These are phyloP conservation scores for Drosophila putrida DNA, from an alignment of 2,888 invertebrate genomes.

Conservation along the genomic window DNA sequence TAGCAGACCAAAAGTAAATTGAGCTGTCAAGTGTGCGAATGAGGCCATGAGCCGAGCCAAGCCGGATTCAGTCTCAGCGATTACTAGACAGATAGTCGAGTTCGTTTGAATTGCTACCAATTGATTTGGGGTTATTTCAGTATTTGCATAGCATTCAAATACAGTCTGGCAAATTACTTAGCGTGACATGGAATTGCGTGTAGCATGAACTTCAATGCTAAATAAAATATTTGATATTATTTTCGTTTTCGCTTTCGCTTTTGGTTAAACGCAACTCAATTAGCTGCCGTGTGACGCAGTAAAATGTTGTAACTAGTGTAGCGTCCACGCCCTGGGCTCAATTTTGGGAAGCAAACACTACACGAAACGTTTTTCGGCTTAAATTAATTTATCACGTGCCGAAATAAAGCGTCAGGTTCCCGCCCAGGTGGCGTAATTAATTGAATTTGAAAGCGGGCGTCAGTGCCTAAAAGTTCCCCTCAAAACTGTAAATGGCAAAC, in stretches of 20 bases:
- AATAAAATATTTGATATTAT: constrained; percentile 56
- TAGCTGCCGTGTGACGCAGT: constrained; percentile 54
- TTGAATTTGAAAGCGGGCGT: constrained; percentile 58
- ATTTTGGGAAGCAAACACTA: constrained; percentile 51
- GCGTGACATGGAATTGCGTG: constrained; percentile 51
- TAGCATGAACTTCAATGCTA: constrained; percentile 51
- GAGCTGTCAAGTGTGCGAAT: constrained; percentile 67
- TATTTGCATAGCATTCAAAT: constrained; percentile 46
- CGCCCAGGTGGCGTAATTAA: constrained; percentile 62
- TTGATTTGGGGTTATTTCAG: constrained; percentile 30
- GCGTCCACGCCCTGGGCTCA: constrained; percentile 32
- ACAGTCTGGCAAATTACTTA: constrained; percentile 50
- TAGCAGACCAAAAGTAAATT: constrained; percentile 57
- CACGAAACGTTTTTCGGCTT: constrained; percentile 53
- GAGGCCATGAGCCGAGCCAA: constrained; percentile 57
- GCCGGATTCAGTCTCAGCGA: constrained; percentile 38
- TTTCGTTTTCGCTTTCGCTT: constrained; percentile 43
- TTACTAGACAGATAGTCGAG: neutral
- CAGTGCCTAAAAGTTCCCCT: constrained; percentile 33
- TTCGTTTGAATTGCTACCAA: constrained; percentile 3
- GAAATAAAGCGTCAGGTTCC: constrained; percentile 62
- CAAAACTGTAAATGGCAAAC: constrained; percentile 22
- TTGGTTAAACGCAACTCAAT: constrained; percentile 62
- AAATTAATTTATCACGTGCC: constrained; percentile 77
- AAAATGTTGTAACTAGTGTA: constrained; percentile 45